These are phyloP conservation scores for Mesocricetus auratus DNA, from an alignment of 2,113 vertebrate genomes.

Conservation along the genomic window DNA sequence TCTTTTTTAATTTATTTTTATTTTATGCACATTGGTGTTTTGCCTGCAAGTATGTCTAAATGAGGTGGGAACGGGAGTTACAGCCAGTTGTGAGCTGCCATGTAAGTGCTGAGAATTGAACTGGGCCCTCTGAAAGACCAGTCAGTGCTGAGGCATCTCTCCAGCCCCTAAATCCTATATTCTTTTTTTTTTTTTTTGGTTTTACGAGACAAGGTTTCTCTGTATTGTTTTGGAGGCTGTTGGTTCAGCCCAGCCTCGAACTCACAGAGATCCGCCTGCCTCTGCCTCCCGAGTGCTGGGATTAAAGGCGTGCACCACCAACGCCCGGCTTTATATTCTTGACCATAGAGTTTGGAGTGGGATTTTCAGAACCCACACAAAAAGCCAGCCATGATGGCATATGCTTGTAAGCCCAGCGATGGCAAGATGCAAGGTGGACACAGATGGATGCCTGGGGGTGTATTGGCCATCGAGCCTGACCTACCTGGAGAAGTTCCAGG, in stretches of 20 bases:
- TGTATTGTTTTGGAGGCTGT: too few relatives aligned
- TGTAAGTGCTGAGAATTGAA: neutral
- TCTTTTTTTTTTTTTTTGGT: too few relatives aligned
- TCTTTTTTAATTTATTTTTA: neutral
- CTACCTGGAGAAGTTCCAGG: neutral
- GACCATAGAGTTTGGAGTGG: neutral
- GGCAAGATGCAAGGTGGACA: neutral
- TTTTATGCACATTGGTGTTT: neutral
- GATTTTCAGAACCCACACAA: neutral
- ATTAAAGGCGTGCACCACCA: too few relatives aligned
- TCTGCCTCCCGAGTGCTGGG: too few relatives aligned
- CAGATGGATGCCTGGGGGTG: neutral
- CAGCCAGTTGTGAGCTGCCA: neutral
- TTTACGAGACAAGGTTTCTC: too few relatives aligned
- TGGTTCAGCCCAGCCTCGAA: too few relatives aligned
- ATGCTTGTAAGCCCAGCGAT: neutral
- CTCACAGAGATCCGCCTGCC: too few relatives aligned
- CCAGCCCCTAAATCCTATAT: neutral
- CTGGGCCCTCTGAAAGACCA: neutral
- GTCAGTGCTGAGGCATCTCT: neutral
- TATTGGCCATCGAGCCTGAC: neutral
- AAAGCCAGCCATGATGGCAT: neutral
- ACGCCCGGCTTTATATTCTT: too few relatives aligned
- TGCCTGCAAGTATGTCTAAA: neutral
- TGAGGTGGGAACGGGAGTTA: neutral